A percentile compares a stretch with the other conserved stretches of the same genome.
phyloP scores from a whole-genome alignment of 2,113 vertebrate species.

The Felis catus region DNA sequence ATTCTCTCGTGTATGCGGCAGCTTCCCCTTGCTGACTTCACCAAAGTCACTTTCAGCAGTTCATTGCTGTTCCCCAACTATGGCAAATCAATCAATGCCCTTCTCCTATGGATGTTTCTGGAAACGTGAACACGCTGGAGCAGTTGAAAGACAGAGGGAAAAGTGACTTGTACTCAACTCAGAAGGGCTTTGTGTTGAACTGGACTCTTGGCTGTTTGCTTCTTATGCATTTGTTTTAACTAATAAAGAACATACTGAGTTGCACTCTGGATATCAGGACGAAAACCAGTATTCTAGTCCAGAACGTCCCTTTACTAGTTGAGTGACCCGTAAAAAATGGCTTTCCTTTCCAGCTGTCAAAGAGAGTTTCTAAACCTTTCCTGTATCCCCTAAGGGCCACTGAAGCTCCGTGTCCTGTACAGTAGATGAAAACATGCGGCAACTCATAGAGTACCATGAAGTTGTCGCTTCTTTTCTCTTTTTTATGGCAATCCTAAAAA shows the following conservation, averaged over 20 bases:
- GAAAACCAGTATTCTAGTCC: neutral
- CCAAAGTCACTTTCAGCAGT: neutral
- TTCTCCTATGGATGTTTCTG: neutral
- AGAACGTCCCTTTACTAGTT: neutral
- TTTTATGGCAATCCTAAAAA: slow-evolving; percentile 30
- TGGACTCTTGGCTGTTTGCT: neutral
- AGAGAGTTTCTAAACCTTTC: neutral
- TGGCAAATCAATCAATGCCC: neutral
- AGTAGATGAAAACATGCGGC: neutral
- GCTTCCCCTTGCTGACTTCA: neutral
- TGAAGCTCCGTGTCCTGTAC: neutral
- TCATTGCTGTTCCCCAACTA: neutral
- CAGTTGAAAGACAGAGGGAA: neutral
- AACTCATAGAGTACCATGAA: neutral
- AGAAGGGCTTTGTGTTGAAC: neutral
- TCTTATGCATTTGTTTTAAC: neutral
- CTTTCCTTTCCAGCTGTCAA: neutral
- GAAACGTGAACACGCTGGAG: neutral
- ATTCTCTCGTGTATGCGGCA: rapidly evolving
- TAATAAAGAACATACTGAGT: neutral
- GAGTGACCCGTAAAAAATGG: neutral
- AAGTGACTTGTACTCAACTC: neutral
- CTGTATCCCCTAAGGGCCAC: neutral
- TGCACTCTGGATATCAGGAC: neutral
- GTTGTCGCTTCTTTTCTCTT: neutral